These are phyloP conservation scores for Beroe forskalii DNA, from an alignment of 37 sponge, comb jelly and placozoan species.

Conservation along the genomic window DNA sequence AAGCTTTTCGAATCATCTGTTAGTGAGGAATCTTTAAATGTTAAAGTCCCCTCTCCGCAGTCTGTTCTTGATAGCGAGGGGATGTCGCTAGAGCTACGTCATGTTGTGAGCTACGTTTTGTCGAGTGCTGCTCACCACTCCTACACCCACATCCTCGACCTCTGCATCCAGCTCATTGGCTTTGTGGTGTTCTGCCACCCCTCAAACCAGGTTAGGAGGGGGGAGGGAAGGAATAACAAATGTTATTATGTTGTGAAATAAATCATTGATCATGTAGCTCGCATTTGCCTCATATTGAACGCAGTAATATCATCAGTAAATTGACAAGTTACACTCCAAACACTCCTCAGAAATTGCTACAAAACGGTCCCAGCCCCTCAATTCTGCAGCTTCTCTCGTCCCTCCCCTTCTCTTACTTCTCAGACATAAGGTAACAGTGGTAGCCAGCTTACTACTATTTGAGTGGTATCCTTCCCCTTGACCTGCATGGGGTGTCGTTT, in stretches of 20 bases:
- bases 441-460: not conserved
- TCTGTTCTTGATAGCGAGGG: constrained; percentile 39
- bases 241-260: not conserved
- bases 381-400: constrained; percentile 51
- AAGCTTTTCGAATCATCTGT: too few relatives aligned
- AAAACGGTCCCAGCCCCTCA: constrained; percentile 53
- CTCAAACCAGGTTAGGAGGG: constrained; percentile 42
- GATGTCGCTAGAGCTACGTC: constrained; percentile 54
- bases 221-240: too few relatives aligned
- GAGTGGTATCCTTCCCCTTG: not conserved
- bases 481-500: not conserved
- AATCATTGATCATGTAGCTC: not conserved
- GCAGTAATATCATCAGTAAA: not conserved
- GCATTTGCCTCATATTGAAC: too few relatives aligned
- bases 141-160: constrained; percentile 36
- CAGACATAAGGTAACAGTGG: constrained; percentile 38
- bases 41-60: too few relatives aligned
- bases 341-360: constrained; percentile 17
- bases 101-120: constrained; percentile 18
- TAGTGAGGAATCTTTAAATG: too few relatives aligned
- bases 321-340: not conserved
- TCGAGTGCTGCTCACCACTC: constrained; percentile 14
- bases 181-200: constrained; percentile 53
- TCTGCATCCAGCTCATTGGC: constrained; percentile 49
- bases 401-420: constrained; percentile 64